Conservation (phyloP, 2,888 invertebrate species). For the Sisyra terminalis region DNA sequence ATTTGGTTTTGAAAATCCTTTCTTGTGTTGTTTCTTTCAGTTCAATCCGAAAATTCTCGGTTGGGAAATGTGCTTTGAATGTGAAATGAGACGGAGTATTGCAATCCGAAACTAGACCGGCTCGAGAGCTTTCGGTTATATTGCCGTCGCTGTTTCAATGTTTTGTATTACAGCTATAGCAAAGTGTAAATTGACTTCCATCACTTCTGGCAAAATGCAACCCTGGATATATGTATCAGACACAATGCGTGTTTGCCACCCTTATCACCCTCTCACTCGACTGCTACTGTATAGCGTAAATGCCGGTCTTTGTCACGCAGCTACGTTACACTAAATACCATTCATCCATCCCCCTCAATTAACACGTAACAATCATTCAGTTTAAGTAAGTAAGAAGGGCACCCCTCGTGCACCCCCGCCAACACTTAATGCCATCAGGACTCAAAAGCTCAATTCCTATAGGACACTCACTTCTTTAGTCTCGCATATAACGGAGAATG, state of each 20-base stretch:
- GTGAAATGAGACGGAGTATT: too few species aligned
- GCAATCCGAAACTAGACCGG: too few species aligned
- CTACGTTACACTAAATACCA: conserved; percentile 14
- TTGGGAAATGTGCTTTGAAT: too few species aligned
- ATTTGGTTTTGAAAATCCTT: too few species aligned
- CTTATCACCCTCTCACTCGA: neutral
- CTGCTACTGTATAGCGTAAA: neutral
- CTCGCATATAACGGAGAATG: too few species aligned
- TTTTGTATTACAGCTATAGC: conserved; percentile 15
- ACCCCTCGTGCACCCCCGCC: neutral
- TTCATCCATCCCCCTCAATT: conserved; percentile 28
- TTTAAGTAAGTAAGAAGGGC: neutral
- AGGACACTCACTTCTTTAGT: neutral
- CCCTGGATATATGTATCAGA: neutral
- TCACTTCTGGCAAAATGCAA: conserved; percentile 16
- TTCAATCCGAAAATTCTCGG: too few species aligned
- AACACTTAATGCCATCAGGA: neutral
- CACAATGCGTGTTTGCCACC: neutral
- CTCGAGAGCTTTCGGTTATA: too few species aligned
- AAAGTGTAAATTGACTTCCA: conserved; percentile 47
- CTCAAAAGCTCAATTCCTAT: neutral
- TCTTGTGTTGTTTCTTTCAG: too few species aligned
- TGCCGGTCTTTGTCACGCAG: neutral
- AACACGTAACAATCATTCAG: conserved; percentile 13
- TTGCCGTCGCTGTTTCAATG: too few species aligned